Base-by-base conservation (phyloP, 2,113 vertebrate genomes). In the Isichthys henryi region DNA sequence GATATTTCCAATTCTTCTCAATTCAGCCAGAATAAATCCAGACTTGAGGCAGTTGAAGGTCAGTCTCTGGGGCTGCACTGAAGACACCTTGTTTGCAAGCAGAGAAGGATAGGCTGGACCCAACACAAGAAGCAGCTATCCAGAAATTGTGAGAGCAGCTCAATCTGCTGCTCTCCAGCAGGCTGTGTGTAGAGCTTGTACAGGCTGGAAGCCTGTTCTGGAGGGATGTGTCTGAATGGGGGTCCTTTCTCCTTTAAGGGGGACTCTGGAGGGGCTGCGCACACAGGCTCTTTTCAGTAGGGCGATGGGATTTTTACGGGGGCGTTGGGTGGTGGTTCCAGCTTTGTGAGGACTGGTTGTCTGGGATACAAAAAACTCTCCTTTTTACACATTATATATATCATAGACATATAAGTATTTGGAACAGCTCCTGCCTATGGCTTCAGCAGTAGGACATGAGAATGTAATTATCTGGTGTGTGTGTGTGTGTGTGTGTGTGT, bases 141-240 rank as follows among this genome's bases (percentile, higher is more conserved):
- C 49, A 53, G 85, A 87, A 17, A 53, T 53, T 52, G 21, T 35
- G 85, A 21, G 85, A 53, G 85, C 27, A 53, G 49, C 85, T 52
- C 85, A 86, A 52, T 52, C 23, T 52, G 46, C 84, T 49, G 84
- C 46, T 86, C 49, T 87, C 85, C 50, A 52, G 85, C 31, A 27
- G 31, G 85, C 27, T 87, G 85, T 39, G 85, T 53, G 85, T 52
- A 56, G 7, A 48, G 49, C 85, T 35, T 31, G 85, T 49, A 31
- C 23, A 39, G 27, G 50, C 85, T 87, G 49, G 7, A 48, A 82
- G 58, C 58, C 21, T 7, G 43, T 85, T 48, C 82, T 48, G 82
- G 85, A 87, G 85, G 85, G 85, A 53, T 53, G 27, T 35, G 85
- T 56, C 53, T 53, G n/a, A 87, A 87, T 87, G 85, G 85, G 85